Evolutionary conservation across 2,888 invertebrate species (phyloP).

Genomic region (Synanthedon andrenaeformis): DNA sequence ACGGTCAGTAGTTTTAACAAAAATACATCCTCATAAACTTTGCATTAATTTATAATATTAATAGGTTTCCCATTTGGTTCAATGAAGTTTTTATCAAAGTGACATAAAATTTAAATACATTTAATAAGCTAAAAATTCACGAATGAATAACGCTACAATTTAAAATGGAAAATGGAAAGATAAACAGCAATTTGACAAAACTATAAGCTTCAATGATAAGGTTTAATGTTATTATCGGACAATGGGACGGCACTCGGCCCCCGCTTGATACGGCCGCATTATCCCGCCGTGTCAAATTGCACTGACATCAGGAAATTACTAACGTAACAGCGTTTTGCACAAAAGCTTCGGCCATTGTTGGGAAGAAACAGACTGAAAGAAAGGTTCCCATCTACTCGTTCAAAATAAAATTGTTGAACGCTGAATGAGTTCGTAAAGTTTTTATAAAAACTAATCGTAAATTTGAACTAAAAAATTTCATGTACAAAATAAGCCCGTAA

Average conservation of each 20-base stretch:
- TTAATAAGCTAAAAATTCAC: no score
- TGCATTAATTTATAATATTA: no score
- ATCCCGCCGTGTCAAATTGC: constrained; percentile 14
- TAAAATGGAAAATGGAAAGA: constrained; percentile 9
- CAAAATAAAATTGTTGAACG: constrained; percentile 15
- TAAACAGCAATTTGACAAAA: constrained; percentile 22
- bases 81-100: no score
- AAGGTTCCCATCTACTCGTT: constrained; percentile 15
- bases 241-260: constrained; percentile 2
- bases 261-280: not conserved
- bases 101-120: no score
- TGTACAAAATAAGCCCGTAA: no score
- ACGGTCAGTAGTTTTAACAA: no score
- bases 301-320: constrained; percentile 25
- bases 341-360: constrained; percentile 21
- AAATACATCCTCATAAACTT: no score
- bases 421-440: not conserved
- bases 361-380: constrained; percentile 9
- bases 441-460: no score
- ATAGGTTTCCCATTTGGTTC: no score
- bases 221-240: constrained; percentile 26
- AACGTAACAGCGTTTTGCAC: constrained; percentile 27
- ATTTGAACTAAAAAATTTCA: no score
- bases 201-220: constrained; percentile 24
- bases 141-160: no score